These are phyloP conservation scores for Gymnosoma rotundatum DNA, from an alignment of 2,888 invertebrate species.

Conservation along the genomic window DNA sequence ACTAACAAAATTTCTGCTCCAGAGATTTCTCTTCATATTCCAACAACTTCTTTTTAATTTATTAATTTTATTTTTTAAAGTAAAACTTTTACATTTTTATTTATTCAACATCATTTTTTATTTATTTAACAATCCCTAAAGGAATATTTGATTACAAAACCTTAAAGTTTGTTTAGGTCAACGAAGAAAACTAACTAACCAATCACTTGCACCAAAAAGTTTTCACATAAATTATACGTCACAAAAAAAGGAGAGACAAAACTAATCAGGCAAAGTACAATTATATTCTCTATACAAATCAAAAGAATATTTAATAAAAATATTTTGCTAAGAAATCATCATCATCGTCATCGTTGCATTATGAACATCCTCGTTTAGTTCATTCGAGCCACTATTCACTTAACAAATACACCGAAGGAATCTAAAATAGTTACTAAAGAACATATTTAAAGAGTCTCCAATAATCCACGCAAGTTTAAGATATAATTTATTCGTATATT, in stretches of 20 bases:
- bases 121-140: conserved; percentile 34
- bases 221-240: conserved; percentile 36
- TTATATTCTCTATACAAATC: conserved; percentile 45
- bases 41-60: neutral
- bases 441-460: neutral
- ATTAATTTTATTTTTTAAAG: neutral
- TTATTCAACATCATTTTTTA: conserved; percentile 24
- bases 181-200: conserved; percentile 41
- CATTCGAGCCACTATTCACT: conserved; percentile 40
- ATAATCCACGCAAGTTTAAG: too few species aligned
- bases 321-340: conserved; percentile 46
- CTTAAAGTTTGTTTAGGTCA: conserved; percentile 53
- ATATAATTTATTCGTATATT: too few species aligned
- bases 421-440: conserved; percentile 42
- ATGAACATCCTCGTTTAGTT: conserved; percentile 5
- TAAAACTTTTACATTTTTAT: neutral
- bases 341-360: conserved; percentile 16
- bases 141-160: conserved; percentile 60
- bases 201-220: conserved; percentile 38
- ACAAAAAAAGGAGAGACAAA: conserved; percentile 25
- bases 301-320: conserved; percentile 54
- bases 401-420: conserved; percentile 39
- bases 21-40: too few species aligned
- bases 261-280: conserved; percentile 54
- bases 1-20: too few species aligned